Evolutionary conservation across 2,888 invertebrate genomes (phyloP), one percentile per base, ranked within the genome.

Genomic region (Hemicrepidius hirtus): DNA sequence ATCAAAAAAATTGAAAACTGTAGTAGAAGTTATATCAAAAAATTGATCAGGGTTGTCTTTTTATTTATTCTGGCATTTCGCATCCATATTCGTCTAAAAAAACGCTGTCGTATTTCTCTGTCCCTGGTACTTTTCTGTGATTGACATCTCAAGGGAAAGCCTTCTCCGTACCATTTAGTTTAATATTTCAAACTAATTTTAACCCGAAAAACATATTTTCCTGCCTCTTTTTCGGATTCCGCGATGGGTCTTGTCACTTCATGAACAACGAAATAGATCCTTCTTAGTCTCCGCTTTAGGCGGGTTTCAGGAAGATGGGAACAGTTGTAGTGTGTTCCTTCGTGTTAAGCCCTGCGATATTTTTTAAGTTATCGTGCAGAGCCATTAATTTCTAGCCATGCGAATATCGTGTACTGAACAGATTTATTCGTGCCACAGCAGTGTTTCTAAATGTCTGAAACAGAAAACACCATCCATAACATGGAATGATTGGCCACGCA

Each of bases 401-500:
- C 60, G 60, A 60, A 21, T 41, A 40, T 60, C 41, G 60, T 60
- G 60, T 60, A 40, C 60, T 7, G 41, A 60, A 20, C 41, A 49
- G 46, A 50, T 64, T 49, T 64, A 20, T 35, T 37, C 49, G 16
- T 50, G 64, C 50, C 53, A 18, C 44, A 41, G 32, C 28, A n/a
- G 35, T 10, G 50, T 50, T 49, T 50, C 40, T 12, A 50, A 53
- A 66, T 40, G 66, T 53, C 59, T 66, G 50, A 67, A 71, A 41
- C 64, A 64, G 63, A 72, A 72, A 68, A 62, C 53, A 50, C 55
- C 68, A 64, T 37, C 72, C 46, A 59, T 64, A 68, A 68, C 46
- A 35, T 21, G 35, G 55, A 69, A 66, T 65, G 69, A 73, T 73
- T 66, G 68, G 64, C 50, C 73, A 73, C 73, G 73, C 73, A 73